Percentiles rank a stretch among this genome's conserved stretches.
Conservation (phyloP, 2,888 invertebrate genomes). For the Lepidocyrtinus sp. region DNA sequence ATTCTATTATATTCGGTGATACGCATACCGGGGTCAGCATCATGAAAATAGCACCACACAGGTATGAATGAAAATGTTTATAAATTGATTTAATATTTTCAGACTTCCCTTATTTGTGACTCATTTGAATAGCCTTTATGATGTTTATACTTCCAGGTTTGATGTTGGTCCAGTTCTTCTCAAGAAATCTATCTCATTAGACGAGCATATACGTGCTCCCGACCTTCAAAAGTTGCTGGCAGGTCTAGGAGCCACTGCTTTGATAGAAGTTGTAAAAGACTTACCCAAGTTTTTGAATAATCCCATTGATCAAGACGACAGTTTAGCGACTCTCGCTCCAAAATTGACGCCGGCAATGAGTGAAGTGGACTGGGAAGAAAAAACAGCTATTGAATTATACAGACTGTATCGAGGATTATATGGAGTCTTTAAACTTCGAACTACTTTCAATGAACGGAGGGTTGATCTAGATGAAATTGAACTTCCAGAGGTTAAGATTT, state of each 20-base stretch:
- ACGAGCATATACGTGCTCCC: conserved; percentile 63
- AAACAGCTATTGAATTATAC: conserved; percentile 79
- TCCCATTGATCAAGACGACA: conserved; percentile 54
- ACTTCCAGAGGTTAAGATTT: conserved; percentile 17
- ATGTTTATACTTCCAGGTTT: conserved; percentile 65
- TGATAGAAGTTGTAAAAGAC: conserved; percentile 55
- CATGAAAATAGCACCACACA: conserved; percentile 87
- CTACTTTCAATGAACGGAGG: conserved; percentile 49
- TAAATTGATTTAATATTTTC: background rate
- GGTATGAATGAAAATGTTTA: too few species aligned
- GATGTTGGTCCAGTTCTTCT: conserved; percentile 66
- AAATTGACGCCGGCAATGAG: conserved; percentile 79
- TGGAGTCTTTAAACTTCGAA: conserved; percentile 64
- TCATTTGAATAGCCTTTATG: too few species aligned
- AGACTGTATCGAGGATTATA: conserved; percentile 81
- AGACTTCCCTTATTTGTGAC: background rate
- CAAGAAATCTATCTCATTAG: conserved; percentile 47
- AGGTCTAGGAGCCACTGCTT: conserved; percentile 48
- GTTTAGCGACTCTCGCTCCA: conserved; percentile 77
- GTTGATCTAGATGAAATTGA: conserved; percentile 65
- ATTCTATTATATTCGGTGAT: conserved; percentile 89
- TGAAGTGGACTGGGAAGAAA: conserved; percentile 79
- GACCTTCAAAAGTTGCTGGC: conserved; percentile 56
- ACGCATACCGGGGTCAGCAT: conserved; percentile 85
- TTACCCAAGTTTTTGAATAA: conserved; percentile 36